Evolutionary conservation across 2,797 vertebrate species (phyloP).

Genomic region (Potorous gilbertii): DNA sequence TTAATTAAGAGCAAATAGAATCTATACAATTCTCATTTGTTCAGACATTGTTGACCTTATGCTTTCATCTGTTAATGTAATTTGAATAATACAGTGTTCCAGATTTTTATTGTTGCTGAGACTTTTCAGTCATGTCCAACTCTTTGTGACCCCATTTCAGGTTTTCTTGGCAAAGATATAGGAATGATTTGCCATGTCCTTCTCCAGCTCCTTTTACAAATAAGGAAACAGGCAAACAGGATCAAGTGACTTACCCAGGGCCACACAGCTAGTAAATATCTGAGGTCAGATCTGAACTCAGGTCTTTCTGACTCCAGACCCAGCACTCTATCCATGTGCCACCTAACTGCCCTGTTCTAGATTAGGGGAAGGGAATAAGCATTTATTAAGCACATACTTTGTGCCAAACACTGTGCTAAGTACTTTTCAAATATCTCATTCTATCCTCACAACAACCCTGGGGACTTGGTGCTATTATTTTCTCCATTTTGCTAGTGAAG

Average conservation of each 20-base stretch:
- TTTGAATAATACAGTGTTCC: not conserved
- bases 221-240: not conserved
- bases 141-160: not conserved
- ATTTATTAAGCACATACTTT: not conserved
- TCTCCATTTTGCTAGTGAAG: too few species aligned
- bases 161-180: not conserved
- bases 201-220: not conserved
- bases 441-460: not conserved
- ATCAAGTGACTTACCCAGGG: not conserved
- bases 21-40: not conserved
- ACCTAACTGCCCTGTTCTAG: not conserved
- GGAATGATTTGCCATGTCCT: not conserved
- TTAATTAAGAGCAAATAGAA: not conserved
- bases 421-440: not conserved
- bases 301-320: not conserved
- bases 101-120: not conserved
- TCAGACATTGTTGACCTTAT: not conserved
- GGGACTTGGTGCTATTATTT: not conserved
- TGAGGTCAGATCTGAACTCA: not conserved
- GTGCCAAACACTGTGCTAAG: not conserved
- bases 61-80: not conserved
- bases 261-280: not conserved
- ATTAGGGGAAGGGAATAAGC: not conserved
- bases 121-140: not conserved
- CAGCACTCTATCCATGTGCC: not conserved